Evolutionary conservation across 2,797 vertebrate species (phyloP).

Genomic region (Microhierax caerulescens): DNA sequence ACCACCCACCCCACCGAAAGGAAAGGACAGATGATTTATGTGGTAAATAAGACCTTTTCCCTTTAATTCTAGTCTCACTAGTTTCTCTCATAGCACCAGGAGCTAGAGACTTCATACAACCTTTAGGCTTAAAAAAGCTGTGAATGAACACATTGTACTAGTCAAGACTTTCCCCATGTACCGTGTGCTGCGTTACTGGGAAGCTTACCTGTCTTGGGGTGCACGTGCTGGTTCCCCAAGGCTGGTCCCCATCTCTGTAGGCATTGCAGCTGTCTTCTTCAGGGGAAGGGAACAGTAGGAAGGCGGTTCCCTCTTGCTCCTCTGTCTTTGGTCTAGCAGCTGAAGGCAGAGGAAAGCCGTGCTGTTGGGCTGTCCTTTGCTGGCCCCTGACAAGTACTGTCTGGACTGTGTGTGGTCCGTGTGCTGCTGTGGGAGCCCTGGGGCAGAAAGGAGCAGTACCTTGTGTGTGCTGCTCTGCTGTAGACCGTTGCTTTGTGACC

Average conservation of each 20-base stretch:
- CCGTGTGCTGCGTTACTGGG: rapidly evolving
- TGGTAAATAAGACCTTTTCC: neutral
- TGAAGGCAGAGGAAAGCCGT: neutral
- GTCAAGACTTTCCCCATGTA: neutral
- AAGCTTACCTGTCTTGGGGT: neutral
- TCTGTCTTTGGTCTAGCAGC: neutral
- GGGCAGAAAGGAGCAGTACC: neutral
- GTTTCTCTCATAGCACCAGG: neutral
- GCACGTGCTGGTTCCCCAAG: neutral
- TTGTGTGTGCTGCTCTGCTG: neutral
- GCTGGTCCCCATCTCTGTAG: neutral
- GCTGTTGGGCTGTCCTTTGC: neutral
- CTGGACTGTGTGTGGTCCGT: neutral
- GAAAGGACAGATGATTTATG: neutral
- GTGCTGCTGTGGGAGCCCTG: neutral
- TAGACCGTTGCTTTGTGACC: neutral
- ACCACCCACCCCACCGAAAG: neutral
- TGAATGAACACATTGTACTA: rapidly evolving
- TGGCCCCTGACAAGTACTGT: neutral
- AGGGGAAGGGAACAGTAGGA: neutral
- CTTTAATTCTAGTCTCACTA: neutral
- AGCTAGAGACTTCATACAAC: neutral
- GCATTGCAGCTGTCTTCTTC: neutral
- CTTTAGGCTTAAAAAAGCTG: neutral
- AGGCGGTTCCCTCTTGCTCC: neutral